Evolutionary conservation across 2,797 vertebrate species (phyloP), one percentile per base, ranked within the genome.

Genomic region (Paramormyrops hopkinsi): DNA sequence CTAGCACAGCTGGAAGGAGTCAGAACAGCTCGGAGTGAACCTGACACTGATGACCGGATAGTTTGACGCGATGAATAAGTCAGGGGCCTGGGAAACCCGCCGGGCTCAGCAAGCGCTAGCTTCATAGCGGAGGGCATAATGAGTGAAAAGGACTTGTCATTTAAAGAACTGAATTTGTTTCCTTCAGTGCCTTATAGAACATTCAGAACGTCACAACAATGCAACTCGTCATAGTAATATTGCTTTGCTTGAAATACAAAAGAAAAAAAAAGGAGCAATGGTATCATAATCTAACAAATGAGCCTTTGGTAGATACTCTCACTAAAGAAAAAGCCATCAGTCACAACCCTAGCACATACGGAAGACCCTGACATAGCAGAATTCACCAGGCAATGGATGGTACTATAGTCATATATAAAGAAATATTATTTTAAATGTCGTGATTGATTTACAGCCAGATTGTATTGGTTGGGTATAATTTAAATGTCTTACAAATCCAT

Each of bases 121-220:
- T 93, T 65, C 91, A 94, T 90, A 95, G 91, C 95, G 96, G 95
- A 93, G 93, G 96, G 96, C 93, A 93, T 95, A 97, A 97, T 95
- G 97, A 97, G 97, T 97, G 97, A 97, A 98, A 96, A 95, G 97
- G 97, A 97, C 97, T 96, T 97, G 97, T 97, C 96, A 96, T 93
- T 92, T 93, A 94, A 97, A 96, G 96, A 97, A 96, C 96, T 96
- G 94, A 92, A 94, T 94, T 92, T 90, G 95, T 96, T 97, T 98
- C 97, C 97, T 98, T 97, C 97, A 98, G 98, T 99, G 98, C 98
- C 98, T 99, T 99, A 99, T 96, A 96, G 97, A 99, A 98, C 96
- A 97, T 95, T 98, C 97, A 95, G 95, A 96, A 97, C 98, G 96
- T 98, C 95, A 96, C 95, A 96, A 97, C 97, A 99, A 98, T 98